Evolutionary conservation across 1,140 invertebrate species (phyloP), one percentile per base, ranked within the genome.

Genomic region (Rhyzopertha dominica): DNA sequence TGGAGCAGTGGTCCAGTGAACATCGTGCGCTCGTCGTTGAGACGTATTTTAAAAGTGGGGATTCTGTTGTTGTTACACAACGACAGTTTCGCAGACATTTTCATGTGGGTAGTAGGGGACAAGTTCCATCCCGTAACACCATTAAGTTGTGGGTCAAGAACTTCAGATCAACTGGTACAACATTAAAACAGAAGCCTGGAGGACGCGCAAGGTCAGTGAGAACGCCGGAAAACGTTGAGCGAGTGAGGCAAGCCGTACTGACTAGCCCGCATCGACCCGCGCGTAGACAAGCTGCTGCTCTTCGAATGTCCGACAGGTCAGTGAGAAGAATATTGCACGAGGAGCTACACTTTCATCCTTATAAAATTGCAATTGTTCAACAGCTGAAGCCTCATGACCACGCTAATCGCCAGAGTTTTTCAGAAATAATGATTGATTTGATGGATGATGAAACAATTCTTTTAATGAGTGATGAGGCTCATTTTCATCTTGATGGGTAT

Each of bases 281-380:
- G 34, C 14, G 12, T 5, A 39, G 47, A 46, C 35, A 50, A 34
- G 35, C 35, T 14, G 12, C 42, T 40, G 42, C 22, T 26, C 28
- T 51, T 14, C 17, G 12, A 12, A 18, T 41, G 22, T 51, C 30
- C 19, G 25, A 45, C 22, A 25, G 37, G 1, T 23, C 18, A 29
- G 38, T 41, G 17, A 32, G 36, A 26, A 26, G 43, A 51, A 47
- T 51, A 35, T 40, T 47, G 14, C 49, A 51, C 16, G 16, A 4
- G 19, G 43, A 46, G 19, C 30, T 49, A 9, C 42, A 36, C 14
- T 26, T 48, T 14, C 38, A n/a, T n/a, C n/a, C n/a, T n/a, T n/a
- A n/a, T n/a, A n/a, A n/a, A n/a, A n/a, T n/a, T n/a, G n/a, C n/a
- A n/a, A n/a, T n/a, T n/a, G n/a, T n/a, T n/a, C n/a, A n/a, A n/a